Conservation (phyloP, 2,888 invertebrate genomes). For the Cheilosia pagana region DNA sequence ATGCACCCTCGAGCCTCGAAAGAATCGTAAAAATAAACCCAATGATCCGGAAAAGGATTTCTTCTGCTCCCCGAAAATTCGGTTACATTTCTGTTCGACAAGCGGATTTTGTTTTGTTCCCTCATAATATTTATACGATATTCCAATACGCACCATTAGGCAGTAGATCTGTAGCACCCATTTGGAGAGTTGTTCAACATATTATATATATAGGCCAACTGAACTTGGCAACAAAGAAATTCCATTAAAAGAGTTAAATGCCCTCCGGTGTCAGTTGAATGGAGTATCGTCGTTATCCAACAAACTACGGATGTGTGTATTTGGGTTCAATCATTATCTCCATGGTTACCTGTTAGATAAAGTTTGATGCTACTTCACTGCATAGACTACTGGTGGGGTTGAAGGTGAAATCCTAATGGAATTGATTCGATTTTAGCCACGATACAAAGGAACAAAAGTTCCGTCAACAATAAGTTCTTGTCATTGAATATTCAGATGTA, state of each 20-base stretch:
- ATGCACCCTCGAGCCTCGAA: constrained; percentile 29
- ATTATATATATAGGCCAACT: background rate
- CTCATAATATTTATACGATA: constrained; percentile 57
- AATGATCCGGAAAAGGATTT: constrained; percentile 66
- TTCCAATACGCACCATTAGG: constrained; percentile 62
- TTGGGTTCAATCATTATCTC: constrained; percentile 13
- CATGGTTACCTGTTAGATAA: constrained; percentile 47
- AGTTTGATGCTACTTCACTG: constrained; percentile 5
- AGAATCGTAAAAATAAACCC: constrained; percentile 70
- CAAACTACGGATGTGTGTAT: constrained; percentile 5
- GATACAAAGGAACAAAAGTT: background rate
- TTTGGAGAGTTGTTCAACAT: constrained; percentile 12
- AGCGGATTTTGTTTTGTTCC: constrained; percentile 7
- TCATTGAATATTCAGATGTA: constrained; percentile 14
- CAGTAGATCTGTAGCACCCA: constrained; percentile 53
- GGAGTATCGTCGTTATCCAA: constrained; percentile 25
- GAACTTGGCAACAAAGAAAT: constrained; percentile 55
- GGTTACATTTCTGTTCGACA: constrained; percentile 4
- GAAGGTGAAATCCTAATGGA: background rate
- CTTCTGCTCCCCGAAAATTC: background rate
- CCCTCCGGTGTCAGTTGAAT: constrained; percentile 1
- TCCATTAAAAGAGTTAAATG: constrained; percentile 62
- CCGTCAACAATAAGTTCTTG: background rate
- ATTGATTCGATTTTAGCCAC: constrained; percentile 16
- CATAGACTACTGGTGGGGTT: no score